phyloP scores from a whole-genome alignment of 1,140 invertebrate genomes.

The Diorhabda elongata region DNA sequence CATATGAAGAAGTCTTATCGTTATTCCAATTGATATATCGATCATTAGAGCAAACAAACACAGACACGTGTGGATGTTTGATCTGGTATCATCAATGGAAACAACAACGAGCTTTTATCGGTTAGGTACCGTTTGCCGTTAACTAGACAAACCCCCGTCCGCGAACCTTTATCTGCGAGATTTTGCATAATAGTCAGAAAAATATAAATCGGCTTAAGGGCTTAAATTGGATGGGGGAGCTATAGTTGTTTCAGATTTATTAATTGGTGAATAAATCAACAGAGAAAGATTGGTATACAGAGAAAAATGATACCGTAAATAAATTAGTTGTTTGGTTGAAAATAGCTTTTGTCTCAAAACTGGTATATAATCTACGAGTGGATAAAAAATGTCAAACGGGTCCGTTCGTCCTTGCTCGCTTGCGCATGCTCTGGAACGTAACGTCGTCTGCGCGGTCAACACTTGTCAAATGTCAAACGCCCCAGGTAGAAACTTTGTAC shows the following conservation, averaged over 20 bases:
- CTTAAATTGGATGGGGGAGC: conserved; percentile 12
- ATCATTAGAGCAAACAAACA: conserved; percentile 5
- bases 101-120: background rate
- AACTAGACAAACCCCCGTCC: background rate
- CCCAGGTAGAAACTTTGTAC: no score
- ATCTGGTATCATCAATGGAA: background rate
- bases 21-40: background rate
- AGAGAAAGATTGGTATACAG: background rate
- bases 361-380: no score
- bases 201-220: conserved; percentile 15
- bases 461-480: no score
- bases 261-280: conserved; percentile 18
- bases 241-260: conserved; percentile 18
- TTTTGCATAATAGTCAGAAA: conserved; percentile 17
- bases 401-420: no score
- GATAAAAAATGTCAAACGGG: no score
- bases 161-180: background rate
- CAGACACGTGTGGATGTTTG: background rate
- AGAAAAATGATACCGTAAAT: background rate
- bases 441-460: no score
- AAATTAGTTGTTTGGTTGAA: conserved; percentile 7
- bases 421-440: no score
- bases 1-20: background rate
- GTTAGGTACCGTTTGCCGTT: background rate
- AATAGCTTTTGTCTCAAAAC: background rate